phyloP scores from a whole-genome alignment of 2,113 vertebrate species.

The Geococcyx californianus region DNA sequence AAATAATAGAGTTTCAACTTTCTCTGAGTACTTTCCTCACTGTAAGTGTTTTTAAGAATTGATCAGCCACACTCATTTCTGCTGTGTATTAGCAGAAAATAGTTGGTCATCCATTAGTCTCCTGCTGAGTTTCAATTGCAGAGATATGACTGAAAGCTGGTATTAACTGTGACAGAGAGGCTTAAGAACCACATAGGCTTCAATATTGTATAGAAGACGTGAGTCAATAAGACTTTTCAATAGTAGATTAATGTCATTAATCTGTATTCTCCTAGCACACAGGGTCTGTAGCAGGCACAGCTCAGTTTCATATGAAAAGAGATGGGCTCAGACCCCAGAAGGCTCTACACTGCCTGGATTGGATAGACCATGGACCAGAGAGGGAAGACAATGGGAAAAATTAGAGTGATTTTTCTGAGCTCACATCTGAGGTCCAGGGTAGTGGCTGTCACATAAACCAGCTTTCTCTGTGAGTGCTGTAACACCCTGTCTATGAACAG shows the following conservation, averaged over 20 bases:
- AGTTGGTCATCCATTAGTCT: slow-evolving; percentile 30
- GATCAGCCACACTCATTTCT: slow-evolving; percentile 9
- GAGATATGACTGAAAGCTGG: slow-evolving; percentile 22
- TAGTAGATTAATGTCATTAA: neutral
- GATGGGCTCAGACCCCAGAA: neutral
- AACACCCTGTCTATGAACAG: neutral
- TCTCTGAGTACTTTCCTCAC: neutral
- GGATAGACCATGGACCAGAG: neutral
- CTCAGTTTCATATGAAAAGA: neutral
- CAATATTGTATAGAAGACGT: neutral
- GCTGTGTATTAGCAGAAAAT: slow-evolving; percentile 7
- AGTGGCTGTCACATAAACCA: neutral
- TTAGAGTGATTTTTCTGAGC: neutral
- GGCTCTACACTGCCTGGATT: neutral
- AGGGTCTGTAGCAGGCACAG: neutral
- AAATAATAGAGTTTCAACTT: neutral
- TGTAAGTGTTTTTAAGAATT: slow-evolving; percentile 23
- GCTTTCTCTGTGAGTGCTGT: neutral
- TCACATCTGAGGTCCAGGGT: neutral
- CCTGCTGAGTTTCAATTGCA: slow-evolving; percentile 6
- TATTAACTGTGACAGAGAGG: slow-evolving; percentile 34
- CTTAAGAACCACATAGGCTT: neutral
- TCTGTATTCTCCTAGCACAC: neutral
- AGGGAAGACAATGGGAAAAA: neutral
- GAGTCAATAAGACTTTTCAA: slow-evolving; percentile 18